Conservation (phyloP, 2,797 vertebrate genomes). For the Manis crassicaudata region DNA sequence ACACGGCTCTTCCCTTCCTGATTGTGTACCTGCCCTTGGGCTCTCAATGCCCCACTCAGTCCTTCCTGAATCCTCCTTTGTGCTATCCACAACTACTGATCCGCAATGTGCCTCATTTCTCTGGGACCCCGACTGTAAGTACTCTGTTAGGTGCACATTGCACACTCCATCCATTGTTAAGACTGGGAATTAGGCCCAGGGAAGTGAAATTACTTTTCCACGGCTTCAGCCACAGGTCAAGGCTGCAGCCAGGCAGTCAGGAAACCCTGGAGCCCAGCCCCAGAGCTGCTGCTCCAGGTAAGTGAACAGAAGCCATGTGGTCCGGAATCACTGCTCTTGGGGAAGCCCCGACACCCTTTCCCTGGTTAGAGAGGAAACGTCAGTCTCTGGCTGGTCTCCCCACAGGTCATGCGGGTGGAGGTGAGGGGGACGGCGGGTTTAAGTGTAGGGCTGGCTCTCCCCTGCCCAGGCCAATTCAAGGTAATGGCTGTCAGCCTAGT, state of each 20-base stretch:
- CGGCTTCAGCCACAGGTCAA: not conserved
- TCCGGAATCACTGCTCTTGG: not conserved
- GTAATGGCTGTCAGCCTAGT: not conserved
- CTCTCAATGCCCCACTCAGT: not conserved
- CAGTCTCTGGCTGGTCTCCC: not conserved
- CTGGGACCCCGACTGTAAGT: not conserved
- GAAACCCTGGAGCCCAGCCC: not conserved
- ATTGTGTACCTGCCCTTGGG: not conserved
- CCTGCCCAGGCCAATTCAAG: not conserved
- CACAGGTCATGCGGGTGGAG: not conserved
- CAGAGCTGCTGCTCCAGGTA: not conserved
- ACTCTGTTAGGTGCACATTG: not conserved
- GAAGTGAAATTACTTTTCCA: not conserved
- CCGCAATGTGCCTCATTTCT: not conserved
- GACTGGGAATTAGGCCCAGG: not conserved
- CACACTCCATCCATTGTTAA: not conserved
- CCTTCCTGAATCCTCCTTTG: not conserved
- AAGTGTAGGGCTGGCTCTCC: not conserved
- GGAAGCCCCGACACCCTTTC: not conserved
- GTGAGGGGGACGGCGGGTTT: no score
- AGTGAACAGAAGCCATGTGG: not conserved
- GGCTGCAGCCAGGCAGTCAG: not conserved
- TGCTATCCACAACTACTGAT: not conserved
- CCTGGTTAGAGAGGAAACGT: not conserved
- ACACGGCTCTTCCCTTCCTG: not conserved